Percentiles rank a stretch among this genome's conserved stretches.
Evolutionary conservation across 2,797 vertebrate species (phyloP).

Genomic region (Sparus aurata): DNA sequence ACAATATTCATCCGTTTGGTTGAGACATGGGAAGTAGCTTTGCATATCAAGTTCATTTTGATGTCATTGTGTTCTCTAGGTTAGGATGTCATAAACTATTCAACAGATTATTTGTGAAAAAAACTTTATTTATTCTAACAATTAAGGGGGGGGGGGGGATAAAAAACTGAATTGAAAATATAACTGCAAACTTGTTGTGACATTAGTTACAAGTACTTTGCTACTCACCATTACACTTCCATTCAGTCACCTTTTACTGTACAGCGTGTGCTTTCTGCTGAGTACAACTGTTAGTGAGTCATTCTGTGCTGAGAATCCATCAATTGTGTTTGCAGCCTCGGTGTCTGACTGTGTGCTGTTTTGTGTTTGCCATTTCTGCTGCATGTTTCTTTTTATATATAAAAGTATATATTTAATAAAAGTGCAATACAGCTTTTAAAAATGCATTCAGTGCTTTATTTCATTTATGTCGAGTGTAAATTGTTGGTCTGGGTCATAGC

Average conservation of each 20-base stretch:
- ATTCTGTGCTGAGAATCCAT: constrained; percentile 26
- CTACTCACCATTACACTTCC: constrained; percentile 3
- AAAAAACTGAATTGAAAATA: neutral
- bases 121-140: neutral
- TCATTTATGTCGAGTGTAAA: neutral
- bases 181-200: constrained; percentile 19
- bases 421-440: constrained; percentile 57
- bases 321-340: constrained; percentile 33
- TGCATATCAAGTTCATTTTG: constrained; percentile 3
- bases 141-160: neutral
- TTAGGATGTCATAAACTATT: no score
- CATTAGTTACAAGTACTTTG: neutral
- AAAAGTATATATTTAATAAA: constrained; percentile 64
- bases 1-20: neutral
- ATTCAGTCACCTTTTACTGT: constrained; percentile 32
- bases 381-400: constrained; percentile 45
- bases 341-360: constrained; percentile 26
- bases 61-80: neutral
- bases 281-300: constrained; percentile 26
- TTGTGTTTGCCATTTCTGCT: constrained; percentile 39
- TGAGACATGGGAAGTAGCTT: constrained; percentile 5
- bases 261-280: constrained; percentile 26
- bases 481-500: neutral
- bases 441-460: neutral
- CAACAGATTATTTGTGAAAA: neutral